Conservation (phyloP, 1,140 invertebrate species). For the Caenorhabditis brenneri region DNA sequence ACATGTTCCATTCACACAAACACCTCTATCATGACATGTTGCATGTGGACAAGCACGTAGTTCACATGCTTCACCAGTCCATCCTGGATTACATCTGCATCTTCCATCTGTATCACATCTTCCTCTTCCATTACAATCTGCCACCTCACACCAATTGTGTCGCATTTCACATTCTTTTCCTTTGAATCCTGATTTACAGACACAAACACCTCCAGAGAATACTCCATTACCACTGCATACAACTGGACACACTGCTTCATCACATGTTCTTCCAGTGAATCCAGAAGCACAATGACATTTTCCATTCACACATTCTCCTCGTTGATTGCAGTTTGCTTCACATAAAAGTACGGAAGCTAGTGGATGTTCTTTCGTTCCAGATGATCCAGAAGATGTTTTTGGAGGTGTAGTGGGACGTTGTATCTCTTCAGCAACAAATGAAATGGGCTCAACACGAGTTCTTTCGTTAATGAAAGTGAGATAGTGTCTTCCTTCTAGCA, state of each 20-base stretch:
- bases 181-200: slow-evolving; percentile 96
- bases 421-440: slow-evolving; percentile 23
- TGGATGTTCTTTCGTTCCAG: slow-evolving; percentile 29
- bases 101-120: slow-evolving; percentile 90
- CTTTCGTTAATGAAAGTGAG: slow-evolving; percentile 60
- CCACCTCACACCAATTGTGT: slow-evolving; percentile 80
- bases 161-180: slow-evolving; percentile 87
- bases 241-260: slow-evolving; percentile 92
- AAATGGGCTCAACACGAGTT: slow-evolving; percentile 42
- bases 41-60: slow-evolving; percentile 55
- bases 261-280: slow-evolving; percentile 95
- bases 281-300: slow-evolving; percentile 94
- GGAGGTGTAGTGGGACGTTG: not conserved
- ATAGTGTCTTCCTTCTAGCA: slow-evolving; percentile 58
- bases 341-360: slow-evolving; percentile 46
- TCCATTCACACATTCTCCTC: slow-evolving; percentile 91
- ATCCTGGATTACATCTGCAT: slow-evolving; percentile 88
- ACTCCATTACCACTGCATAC: slow-evolving; percentile 93
- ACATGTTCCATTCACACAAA: slow-evolving; percentile 56
- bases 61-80: slow-evolving; percentile 56
- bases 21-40: slow-evolving; percentile 60
- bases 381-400: slow-evolving; percentile 4
- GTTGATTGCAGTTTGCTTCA: slow-evolving; percentile 85
- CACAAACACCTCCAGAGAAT: slow-evolving; percentile 90
- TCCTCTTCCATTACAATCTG: slow-evolving; percentile 89